These are phyloP conservation scores for Dynastes grantii DNA, from an alignment of 2,888 invertebrate genomes.

Conservation along the genomic window DNA sequence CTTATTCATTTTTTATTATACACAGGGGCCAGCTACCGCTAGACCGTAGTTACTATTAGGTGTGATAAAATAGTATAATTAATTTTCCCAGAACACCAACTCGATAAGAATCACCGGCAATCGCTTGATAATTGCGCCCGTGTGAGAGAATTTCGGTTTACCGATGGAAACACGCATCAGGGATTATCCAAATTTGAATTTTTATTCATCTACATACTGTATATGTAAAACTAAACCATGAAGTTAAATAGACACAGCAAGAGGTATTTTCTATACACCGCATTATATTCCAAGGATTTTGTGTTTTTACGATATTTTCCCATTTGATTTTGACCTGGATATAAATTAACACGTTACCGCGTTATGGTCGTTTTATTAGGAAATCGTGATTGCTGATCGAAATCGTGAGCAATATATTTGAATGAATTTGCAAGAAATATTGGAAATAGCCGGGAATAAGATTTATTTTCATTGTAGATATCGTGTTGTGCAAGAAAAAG, in stretches of 20 bases:
- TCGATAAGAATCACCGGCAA: constrained; percentile 34
- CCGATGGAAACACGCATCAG: constrained; percentile 17
- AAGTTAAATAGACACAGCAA: neutral
- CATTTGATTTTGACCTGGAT: constrained; percentile 11
- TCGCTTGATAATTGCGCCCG: constrained; percentile 24
- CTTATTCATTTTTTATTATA: constrained; percentile 3
- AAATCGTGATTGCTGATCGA: neutral
- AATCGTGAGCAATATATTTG: too few species aligned
- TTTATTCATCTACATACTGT: neutral
- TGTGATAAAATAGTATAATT: constrained; percentile 42
- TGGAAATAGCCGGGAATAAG: too few species aligned
- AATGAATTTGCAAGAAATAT: too few species aligned
- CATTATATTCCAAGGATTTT: neutral
- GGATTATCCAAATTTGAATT: constrained; percentile 6
- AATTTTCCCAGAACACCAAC: constrained; percentile 43
- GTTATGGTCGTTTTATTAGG: neutral
- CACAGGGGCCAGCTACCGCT: constrained; percentile 13
- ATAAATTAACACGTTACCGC: neutral
- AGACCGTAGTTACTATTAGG: neutral
- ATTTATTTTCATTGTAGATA: too few species aligned
- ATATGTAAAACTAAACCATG: neutral
- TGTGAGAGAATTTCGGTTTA: constrained; percentile 30
- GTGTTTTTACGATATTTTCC: neutral
- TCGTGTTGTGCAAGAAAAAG: too few species aligned
- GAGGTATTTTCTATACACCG: neutral